Evolutionary conservation across 2,113 vertebrate genomes (phyloP).

Genomic region (Lampris incognitus): DNA sequence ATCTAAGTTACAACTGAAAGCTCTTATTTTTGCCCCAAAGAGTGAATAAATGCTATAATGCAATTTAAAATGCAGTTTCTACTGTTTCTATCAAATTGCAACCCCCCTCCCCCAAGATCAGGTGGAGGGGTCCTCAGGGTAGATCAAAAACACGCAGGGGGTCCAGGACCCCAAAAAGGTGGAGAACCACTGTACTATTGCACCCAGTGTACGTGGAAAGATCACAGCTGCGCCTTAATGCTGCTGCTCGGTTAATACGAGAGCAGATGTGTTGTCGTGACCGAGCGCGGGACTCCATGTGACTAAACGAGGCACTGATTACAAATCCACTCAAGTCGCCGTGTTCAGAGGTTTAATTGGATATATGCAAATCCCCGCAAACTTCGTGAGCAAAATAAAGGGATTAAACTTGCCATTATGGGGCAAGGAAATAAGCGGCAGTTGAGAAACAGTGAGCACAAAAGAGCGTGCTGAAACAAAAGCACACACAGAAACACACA

Average conservation of each 20-base stretch:
- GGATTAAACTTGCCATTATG: conserved; percentile 68
- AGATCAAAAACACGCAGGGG: no score
- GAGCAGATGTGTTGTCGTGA: conserved; percentile 57
- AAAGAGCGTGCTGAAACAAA: conserved; percentile 8
- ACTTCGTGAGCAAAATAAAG: conserved; percentile 59
- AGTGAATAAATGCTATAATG: no score
- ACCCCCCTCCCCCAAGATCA: no score
- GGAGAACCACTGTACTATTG: no score
- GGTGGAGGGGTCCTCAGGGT: no score
- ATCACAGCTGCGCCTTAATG: not conserved
- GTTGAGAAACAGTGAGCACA: not conserved
- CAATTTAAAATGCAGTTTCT: no score
- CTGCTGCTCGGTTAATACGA: not conserved
- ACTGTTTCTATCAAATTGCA: no score
- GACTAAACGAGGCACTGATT: conserved; percentile 34
- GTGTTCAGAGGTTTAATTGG: conserved; percentile 70
- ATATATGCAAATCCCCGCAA: conserved; percentile 76
- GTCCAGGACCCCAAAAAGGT: no score
- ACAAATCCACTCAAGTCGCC: conserved; percentile 52
- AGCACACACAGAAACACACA: not conserved
- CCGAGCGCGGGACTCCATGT: conserved; percentile 19
- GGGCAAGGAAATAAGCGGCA: conserved; percentile 25
- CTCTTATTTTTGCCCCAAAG: no score
- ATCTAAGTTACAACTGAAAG: no score
- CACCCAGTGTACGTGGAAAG: not conserved